Percentiles rank a stretch among this genome's conserved stretches.
phyloP scores from a whole-genome alignment of 2,888 invertebrate genomes.

The Tenodera sinensis region DNA sequence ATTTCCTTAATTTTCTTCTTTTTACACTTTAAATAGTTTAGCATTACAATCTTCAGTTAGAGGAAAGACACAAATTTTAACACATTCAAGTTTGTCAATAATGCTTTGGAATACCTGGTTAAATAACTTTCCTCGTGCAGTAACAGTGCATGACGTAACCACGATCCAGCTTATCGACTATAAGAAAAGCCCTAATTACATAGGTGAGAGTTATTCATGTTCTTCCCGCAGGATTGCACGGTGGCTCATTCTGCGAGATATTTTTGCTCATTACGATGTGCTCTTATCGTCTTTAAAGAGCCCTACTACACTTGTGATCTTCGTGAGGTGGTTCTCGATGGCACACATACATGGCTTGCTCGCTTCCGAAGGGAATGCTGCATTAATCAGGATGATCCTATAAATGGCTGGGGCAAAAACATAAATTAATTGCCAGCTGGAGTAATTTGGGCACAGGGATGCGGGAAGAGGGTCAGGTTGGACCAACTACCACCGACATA shows the following conservation, averaged over 20 bases:
- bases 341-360: not conserved
- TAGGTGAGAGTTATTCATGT: not conserved
- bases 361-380: not conserved
- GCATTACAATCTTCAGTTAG: too few relatives aligned
- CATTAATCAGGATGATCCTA: constrained; percentile 7
- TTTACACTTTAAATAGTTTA: too few relatives aligned
- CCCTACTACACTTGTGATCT: not conserved
- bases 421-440: constrained; percentile 3
- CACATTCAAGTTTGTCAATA: too few relatives aligned
- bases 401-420: constrained; percentile 3
- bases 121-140: too few relatives aligned
- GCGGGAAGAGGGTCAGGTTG: not conserved
- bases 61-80: too few relatives aligned
- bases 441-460: not conserved
- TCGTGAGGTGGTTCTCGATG: not conserved
- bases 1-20: too few relatives aligned
- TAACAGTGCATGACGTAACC: too few relatives aligned
- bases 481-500: not conserved
- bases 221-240: not conserved
- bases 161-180: not conserved
- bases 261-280: not conserved
- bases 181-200: not conserved
- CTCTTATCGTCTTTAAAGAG: not conserved
- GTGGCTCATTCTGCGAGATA: not conserved
- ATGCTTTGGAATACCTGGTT: too few relatives aligned